Percentiles rank a stretch among this genome's conserved stretches.
These are phyloP conservation scores for Spermophilus dauricus DNA, from an alignment of 2,113 vertebrate genomes.

Conservation along the genomic window DNA sequence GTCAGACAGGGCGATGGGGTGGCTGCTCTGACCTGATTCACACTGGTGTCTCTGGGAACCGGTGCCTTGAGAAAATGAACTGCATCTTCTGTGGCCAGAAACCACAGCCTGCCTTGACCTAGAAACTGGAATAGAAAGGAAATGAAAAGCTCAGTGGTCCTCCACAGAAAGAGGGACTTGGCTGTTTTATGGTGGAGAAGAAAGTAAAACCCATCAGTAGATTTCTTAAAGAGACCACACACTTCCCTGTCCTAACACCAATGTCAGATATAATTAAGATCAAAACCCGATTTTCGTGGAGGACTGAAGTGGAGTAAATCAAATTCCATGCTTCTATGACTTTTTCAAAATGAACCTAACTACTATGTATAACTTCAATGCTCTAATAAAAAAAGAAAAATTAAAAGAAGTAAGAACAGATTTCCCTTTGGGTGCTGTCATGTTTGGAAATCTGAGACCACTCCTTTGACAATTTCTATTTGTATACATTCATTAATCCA, in stretches of 20 bases:
- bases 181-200: background rate
- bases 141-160: background rate
- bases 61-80: too few relatives aligned
- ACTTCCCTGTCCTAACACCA: background rate
- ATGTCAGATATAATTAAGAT: background rate
- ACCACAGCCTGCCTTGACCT: too few relatives aligned
- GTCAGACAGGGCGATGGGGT: too few relatives aligned
- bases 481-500: constrained; percentile 26
- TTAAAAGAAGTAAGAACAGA: too few relatives aligned
- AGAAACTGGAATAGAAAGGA: too few relatives aligned
- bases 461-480: background rate
- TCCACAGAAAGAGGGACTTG: background rate
- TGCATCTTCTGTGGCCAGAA: too few relatives aligned
- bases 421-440: background rate
- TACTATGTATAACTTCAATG: too few relatives aligned
- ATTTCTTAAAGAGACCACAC: background rate
- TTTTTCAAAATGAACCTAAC: too few relatives aligned
- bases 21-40: too few relatives aligned
- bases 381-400: too few relatives aligned
- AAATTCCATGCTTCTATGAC: too few relatives aligned
- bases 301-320: too few relatives aligned
- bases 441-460: background rate
- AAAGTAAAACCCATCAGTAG: background rate
- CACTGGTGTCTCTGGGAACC: background rate
- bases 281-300: background rate